Evolutionary conservation across 2,888 invertebrate genomes (phyloP), one percentile per base, ranked within the genome.

Genomic region (Erannis defoliaria): DNA sequence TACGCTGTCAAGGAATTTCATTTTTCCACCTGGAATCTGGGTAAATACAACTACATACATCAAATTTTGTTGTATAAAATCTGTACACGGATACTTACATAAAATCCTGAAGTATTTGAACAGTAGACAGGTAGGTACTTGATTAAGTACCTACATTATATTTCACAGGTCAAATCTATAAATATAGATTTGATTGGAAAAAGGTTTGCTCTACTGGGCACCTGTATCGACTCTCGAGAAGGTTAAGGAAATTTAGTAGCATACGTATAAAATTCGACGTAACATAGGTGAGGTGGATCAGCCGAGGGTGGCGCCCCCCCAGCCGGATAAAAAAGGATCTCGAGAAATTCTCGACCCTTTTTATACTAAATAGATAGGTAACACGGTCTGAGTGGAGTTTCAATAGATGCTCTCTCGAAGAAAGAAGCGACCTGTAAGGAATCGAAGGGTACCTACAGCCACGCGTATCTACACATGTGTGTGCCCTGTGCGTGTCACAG

Each of bases 321-420:
- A 70, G 40, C 46, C 82, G 86, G 88, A 86, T 90, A 90, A 91
- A 92, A 93, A 91, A 90, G 88, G 89, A 90, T 88, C 89, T 85
- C 79, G 80, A 85, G 86, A 90, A 88, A 84, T 84, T 86, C 88
- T 88, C 90, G 91, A 90, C 90, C 91, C 92, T 92, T 93, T 93
- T 92, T 92, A 92, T 92, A 92, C 93, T 93, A 92, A 93, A 93
- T 90, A 93, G 93, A 91, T 92, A 92, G 92, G 89, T 90, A 92
- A 92, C 93, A 90, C 90, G 89, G 89, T 83, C 91, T 90, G 91
- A 92, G 93, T 92, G 93, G 91, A 92, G 92, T 90, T 92, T 93
- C 93, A 93, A 92, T 93, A 89, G 92, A 92, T 89, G 90, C 90
- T 92, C 89, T 91, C 86, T 88, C 90, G 88, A 82, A 86, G 88